Base-by-base conservation (phyloP, 2,797 vertebrate genomes). In the Poliocrania exsul region DNA sequence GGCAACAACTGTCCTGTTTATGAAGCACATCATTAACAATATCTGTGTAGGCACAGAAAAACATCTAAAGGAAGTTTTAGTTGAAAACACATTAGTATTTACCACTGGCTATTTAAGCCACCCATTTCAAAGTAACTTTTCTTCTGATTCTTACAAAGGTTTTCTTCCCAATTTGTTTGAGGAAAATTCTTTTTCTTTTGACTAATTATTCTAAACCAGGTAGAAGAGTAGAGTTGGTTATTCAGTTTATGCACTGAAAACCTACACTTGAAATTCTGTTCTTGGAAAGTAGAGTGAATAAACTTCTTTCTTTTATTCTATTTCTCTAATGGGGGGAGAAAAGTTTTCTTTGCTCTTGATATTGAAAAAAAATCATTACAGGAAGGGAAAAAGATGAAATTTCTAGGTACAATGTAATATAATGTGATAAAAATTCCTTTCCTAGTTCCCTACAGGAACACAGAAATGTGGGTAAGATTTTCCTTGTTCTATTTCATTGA, bases 1-100 rank as follows among this genome's bases (percentile, higher is more conserved):
- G 89, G 89, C 93, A 96, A 64, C 75, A 86, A 88, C 88, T 92
- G 92, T 91, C 81, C 60, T 85, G 66, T 97, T 96, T 97, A 85
- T 93, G 84, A 93, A 96, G 78, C 71, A 67, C 71, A 25, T 93
- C 38, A 49, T 92, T 93, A 96, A 57, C 57, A 56, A 78, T 90
- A 90, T 54, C 82, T 92, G 57, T 53, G 54, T 82, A 91, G 95
- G 56, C 89, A 53, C 33, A 84, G 91, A 71, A 91, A 33, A 94
- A 93, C 86, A 72, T 83, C 50, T 62, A 47, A 95, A 88, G 81
- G 54, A 78, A 81, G 35, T 91, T 93, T 65, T 72, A 74, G 29
- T 58, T 95, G 86, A 60, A 90, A 86, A 75, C 69, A 31, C 46
- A 51, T 77, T 89, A 53, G 13, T 79, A 85, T 51, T 77, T 35